These are phyloP conservation scores for Gallinago stenura DNA, from an alignment of 2,797 vertebrate species.

Conservation along the genomic window DNA sequence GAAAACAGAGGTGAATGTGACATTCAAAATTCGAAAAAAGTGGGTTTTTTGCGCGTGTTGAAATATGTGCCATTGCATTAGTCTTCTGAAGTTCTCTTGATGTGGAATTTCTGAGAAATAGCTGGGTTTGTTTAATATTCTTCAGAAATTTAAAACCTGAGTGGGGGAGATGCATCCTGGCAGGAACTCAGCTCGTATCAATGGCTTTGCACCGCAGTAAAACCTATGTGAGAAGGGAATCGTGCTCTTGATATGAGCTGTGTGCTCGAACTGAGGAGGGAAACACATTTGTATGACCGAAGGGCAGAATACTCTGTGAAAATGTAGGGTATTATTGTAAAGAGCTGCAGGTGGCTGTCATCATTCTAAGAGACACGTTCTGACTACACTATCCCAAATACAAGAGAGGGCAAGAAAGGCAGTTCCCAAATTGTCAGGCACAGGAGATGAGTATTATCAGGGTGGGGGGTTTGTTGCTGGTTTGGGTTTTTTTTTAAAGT, in stretches of 20 bases:
- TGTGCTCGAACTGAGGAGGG: not conserved
- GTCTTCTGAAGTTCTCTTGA: not conserved
- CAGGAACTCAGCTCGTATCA: not conserved
- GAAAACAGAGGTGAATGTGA: not conserved
- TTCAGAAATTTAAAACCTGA: not conserved
- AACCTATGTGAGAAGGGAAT: not conserved
- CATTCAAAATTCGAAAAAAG: not conserved
- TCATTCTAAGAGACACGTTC: not conserved
- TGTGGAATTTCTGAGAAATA: not conserved
- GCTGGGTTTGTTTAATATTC: not conserved
- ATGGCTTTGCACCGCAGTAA: not conserved
- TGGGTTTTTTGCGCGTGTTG: not conserved
- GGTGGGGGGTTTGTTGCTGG: not conserved
- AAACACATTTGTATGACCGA: not conserved
- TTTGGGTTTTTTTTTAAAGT: not conserved
- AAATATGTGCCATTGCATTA: not conserved
- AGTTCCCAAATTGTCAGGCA: not conserved
- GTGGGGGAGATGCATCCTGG: not conserved
- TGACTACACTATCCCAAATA: not conserved
- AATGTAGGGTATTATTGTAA: not conserved
- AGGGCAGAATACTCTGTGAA: not conserved
- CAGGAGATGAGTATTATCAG: not conserved
- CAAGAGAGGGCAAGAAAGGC: not conserved
- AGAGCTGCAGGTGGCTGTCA: not conserved
- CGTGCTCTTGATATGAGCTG: not conserved